phyloP scores from a whole-genome alignment of 2,113 vertebrate genomes.

The Labeo rohita region DNA sequence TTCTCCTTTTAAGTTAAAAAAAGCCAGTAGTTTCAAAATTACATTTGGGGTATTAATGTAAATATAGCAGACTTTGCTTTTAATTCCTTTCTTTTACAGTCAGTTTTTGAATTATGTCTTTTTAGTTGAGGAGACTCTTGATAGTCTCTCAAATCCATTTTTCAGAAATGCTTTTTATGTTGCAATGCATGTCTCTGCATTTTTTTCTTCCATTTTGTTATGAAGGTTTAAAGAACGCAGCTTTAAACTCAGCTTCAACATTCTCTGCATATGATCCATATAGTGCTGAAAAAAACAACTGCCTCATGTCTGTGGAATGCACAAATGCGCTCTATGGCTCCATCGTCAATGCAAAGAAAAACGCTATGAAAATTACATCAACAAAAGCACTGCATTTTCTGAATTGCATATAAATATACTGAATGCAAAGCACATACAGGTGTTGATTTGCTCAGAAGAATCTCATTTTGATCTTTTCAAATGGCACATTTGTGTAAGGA shows the following conservation, averaged over 20 bases:
- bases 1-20: not conserved
- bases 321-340: conserved; percentile 8
- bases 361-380: conserved; percentile 5
- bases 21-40: not conserved
- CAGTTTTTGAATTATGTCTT: not conserved
- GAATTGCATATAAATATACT: not conserved
- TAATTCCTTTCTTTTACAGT: not conserved
- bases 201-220: not conserved
- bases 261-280: conserved; percentile 1
- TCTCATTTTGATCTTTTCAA: not conserved
- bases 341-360: not conserved
- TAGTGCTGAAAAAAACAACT: conserved; percentile 1
- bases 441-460: not conserved
- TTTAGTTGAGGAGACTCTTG: not conserved
- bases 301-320: conserved; percentile 40
- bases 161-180: conserved; percentile 7
- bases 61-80: not conserved
- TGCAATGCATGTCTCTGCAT: not conserved
- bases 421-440: not conserved
- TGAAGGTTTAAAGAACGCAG: conserved; percentile 21
- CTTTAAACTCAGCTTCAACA: not conserved
- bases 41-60: not conserved
- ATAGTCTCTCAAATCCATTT: not conserved
- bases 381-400: not conserved
- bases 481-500: not conserved